Evolutionary conservation across 35 echinoderm and acorn worm genomes (phyloP), one percentile per base, ranked within the genome.

Genomic region (Acanthaster planci): DNA sequence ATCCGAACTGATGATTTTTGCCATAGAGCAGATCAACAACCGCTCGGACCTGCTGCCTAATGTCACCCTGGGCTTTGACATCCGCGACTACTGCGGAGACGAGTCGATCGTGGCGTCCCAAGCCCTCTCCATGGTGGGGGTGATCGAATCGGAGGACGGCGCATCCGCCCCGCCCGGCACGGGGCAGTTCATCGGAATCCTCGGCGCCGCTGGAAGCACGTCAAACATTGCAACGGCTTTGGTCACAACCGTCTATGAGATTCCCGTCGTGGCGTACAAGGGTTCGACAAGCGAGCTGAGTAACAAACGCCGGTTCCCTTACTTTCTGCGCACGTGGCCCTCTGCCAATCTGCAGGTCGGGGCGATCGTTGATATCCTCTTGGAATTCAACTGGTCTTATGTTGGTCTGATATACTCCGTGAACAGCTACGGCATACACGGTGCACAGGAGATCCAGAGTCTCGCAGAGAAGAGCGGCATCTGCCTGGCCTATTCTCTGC

Each of bases 341-440:
- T 77, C 86, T 27, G 86, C 80, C 26, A 80, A 51, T 58, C 53
- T 88, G 2, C 86, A 88, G 15, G 86, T 67, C 9, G 54, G 86
- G 8, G 86, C 78, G 17, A 82, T 88, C 34, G 64, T 88, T 26
- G 86, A 88, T 50, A 80, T 88, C 18, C 55, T 88, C 21, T 17
- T 59, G 5, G 77, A 81, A 32, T 88, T 64, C 18, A 29, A 88
- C 78, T 88, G 86, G 86, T 34, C 50, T 23, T 88, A 88, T 56
- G 64, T 88, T n/a, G 52, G 50, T 0, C 51, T 88, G 10, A 44
- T 88, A 23, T 80, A 88, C 52, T 80, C 86, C 18, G 40, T 68
- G 19, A 57, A 80, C 30, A 52, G 50, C 3, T 88, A 88, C 23
- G 86, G 86, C 30, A 55, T 80, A 19, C 64, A 80, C 34, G 86